Evolutionary conservation across 2,888 invertebrate species (phyloP).

Genomic region (Sinhomidia bicolor): DNA sequence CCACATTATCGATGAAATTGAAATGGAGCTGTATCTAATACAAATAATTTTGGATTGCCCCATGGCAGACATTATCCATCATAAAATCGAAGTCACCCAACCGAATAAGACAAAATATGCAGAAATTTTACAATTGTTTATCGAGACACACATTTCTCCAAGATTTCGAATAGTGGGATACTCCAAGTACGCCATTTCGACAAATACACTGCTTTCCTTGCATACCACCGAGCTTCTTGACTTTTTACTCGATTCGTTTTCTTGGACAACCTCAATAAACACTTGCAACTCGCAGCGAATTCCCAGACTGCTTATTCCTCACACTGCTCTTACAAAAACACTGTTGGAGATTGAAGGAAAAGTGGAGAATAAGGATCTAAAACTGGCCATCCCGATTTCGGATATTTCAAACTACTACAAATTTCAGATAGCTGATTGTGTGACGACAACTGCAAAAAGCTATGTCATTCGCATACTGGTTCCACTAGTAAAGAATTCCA

Average conservation of each 20-base stretch:
- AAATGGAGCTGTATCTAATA: slow-evolving; percentile 47
- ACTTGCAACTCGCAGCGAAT: slow-evolving; percentile 61
- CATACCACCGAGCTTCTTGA: slow-evolving; percentile 65
- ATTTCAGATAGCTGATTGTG: slow-evolving; percentile 66
- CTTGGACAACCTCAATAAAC: slow-evolving; percentile 60
- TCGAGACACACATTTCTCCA: slow-evolving; percentile 47
- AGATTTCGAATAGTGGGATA: slow-evolving; percentile 52
- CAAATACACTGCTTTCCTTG: slow-evolving; percentile 63
- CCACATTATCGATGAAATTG: slow-evolving; percentile 58
- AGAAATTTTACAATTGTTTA: slow-evolving; percentile 47
- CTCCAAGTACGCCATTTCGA: slow-evolving; percentile 56
- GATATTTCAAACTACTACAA: slow-evolving; percentile 67
- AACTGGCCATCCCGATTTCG: slow-evolving; percentile 47
- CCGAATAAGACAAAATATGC: slow-evolving; percentile 42
- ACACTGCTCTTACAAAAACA: slow-evolving; percentile 1
- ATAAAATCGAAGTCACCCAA: neutral
- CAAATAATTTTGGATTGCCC: slow-evolving; percentile 64
- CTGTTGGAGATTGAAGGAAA: slow-evolving; percentile 39
- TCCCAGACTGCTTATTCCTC: slow-evolving; percentile 48
- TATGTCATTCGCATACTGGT: slow-evolving; percentile 68
- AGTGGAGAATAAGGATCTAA: slow-evolving; percentile 22
- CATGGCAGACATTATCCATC: slow-evolving; percentile 50
- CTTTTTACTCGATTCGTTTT: slow-evolving; percentile 36
- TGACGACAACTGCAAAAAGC: slow-evolving; percentile 45
- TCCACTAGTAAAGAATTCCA: slow-evolving; percentile 51